A percentile compares a stretch with the other conserved stretches of the same genome.
Conservation (phyloP, 1,140 invertebrate genomes). For the Drosophila pallidifrons region DNA sequence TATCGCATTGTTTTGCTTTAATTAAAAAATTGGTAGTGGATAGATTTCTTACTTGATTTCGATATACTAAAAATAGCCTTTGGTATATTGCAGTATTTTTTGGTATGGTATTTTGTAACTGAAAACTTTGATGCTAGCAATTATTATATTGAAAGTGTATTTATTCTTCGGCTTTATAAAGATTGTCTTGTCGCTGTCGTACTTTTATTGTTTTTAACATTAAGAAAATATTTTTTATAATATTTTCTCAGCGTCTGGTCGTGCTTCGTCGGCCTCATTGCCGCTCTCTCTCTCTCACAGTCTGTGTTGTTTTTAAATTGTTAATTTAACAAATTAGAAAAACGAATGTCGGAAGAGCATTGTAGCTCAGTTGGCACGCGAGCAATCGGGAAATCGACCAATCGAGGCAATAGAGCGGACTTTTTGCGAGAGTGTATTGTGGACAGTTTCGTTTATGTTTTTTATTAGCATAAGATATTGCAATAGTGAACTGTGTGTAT, state of each 20-base stretch:
- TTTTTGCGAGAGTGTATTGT: conserved; percentile 37
- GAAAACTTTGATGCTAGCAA: no score
- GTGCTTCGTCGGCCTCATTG: conserved; percentile 8
- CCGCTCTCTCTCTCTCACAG: neutral
- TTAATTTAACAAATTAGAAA: conserved; percentile 43
- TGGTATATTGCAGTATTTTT: no score
- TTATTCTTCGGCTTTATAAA: neutral
- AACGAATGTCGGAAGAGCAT: conserved; percentile 3
- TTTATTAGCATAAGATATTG: conserved; percentile 80
- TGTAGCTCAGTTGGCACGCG: conserved; percentile 12
- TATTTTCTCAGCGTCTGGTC: conserved; percentile 26
- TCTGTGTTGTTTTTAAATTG: conserved; percentile 21
- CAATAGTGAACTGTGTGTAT: conserved; percentile 3
- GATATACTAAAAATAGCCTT: no score
- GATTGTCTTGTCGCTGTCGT: neutral
- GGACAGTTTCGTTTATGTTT: conserved; percentile 60
- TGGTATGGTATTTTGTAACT: no score
- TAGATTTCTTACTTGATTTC: no score
- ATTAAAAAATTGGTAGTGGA: no score
- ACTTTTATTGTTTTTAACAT: conserved; percentile 13
- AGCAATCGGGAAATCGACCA: conserved; percentile 1
- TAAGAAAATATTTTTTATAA: conserved; percentile 23
- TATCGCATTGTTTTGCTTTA: no score
- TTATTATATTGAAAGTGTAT: neutral
- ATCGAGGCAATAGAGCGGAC: neutral